Evolutionary conservation across 1,140 invertebrate species (phyloP), one percentile per base, ranked within the genome.

Genomic region (Mycetomoellerius zeteki): DNA sequence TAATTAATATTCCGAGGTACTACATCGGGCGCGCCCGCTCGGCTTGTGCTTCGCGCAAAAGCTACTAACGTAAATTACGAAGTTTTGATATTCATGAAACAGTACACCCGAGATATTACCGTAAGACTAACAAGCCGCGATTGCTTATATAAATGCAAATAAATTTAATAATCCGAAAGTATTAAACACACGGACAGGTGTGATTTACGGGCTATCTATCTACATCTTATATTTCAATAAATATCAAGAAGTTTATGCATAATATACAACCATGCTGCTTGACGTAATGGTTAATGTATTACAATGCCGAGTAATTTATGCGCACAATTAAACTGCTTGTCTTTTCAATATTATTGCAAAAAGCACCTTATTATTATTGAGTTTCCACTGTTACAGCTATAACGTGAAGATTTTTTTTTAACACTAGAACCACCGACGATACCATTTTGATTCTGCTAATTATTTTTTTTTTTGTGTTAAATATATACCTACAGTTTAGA

Each of bases 61-160:
- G 80, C 80, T 84, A 84, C 54, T 84, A 84, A 75, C 80, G 80
- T 73, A 84, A 84, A 84, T 84, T 84, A 84, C 80, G 21, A 84
- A 84, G 80, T 84, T 75, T 84, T 84, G 80, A 84, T 84, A 84
- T 84, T 84, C 80, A 84, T 84, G 80, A 84, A 84, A 84, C 69
- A 84, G 80, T 84, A 73, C 69, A 73, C 54, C 69, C 80, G 37
- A 43, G 80, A 62, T 84, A 84, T 84, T 75, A 84, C 80, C 80
- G 80, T 84, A 84, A 75, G 73, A 84, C 69, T 84, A 84, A 84
- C 56, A 84, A 73, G 69, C 80, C 69, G 56, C 80, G 54, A 84
- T 84, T 84, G 80, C 80, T 84, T 75, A 84, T 84, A 75, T 84
- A 84, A 84, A 84, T 84, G 80, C 80, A 84, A 84, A 84, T 84